Conservation (phyloP, 2,113 vertebrate genomes). For the Apeltes quadracus region DNA sequence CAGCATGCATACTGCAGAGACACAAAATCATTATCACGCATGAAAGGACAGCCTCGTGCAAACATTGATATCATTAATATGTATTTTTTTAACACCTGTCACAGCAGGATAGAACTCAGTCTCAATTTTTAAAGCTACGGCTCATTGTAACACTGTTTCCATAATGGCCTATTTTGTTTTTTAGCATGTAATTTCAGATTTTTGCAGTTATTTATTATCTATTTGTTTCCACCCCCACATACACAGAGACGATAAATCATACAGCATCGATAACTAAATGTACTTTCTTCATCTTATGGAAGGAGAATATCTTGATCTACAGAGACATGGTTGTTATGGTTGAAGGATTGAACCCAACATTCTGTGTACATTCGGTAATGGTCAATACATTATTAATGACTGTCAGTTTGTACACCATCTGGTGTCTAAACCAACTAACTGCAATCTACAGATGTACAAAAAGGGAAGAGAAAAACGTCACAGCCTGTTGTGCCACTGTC, state of each 20-base stretch:
- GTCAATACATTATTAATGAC: conserved; percentile 3
- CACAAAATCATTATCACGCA: conserved; percentile 61
- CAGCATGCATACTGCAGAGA: conserved; percentile 33
- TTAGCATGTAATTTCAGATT: conserved; percentile 1
- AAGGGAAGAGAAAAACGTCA: conserved; percentile 2
- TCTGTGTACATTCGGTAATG: conserved; percentile 1
- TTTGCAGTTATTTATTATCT: conserved; percentile 1
- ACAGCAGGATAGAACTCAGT: conserved; percentile 17
- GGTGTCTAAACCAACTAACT: conserved; percentile 48
- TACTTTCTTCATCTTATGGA: conserved; percentile 14
- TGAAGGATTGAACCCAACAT: conserved; percentile 12
- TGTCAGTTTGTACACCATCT: conserved; percentile 47
- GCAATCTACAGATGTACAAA: conserved; percentile 23
- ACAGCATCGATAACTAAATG: background rate
- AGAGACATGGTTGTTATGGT: background rate
- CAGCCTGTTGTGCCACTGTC: background rate
- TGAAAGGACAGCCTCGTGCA: conserved; percentile 25
- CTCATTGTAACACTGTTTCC: conserved; percentile 9
- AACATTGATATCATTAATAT: conserved; percentile 39
- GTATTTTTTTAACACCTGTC: conserved; percentile 36
- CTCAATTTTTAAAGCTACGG: conserved; percentile 19
- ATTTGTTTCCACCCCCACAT: too few species aligned
- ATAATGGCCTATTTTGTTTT: conserved; percentile 11
- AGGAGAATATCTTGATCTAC: conserved; percentile 30
- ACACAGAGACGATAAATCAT: background rate